Evolutionary conservation across 2,888 invertebrate genomes (phyloP), one percentile per base, ranked within the genome.

Genomic region (Spilarctia lutea): DNA sequence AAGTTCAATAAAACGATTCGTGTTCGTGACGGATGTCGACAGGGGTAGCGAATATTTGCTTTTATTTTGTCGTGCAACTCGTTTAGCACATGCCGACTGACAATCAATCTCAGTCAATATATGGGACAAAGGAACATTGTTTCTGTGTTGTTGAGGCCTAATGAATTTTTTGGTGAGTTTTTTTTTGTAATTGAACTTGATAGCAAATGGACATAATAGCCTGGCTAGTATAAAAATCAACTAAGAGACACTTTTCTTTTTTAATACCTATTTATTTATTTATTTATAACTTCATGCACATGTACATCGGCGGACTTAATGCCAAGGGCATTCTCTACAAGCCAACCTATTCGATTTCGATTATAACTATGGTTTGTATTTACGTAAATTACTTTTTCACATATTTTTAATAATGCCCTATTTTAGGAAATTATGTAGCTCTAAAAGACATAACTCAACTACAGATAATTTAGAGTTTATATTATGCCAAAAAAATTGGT

Each of bases 61-160:
- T 93, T 94, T 94, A 93, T 94, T 94, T 94, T 89, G 87, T 89
- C 90, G 83, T 85, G 88, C 92, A 92, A 93, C 92, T 93, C 94
- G 94, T 94, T 94, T 93, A 93, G 92, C 92, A 91, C 92, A 92
- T 92, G 92, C 92, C 92, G 91, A 89, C 93, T 94, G 95, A 94
- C 94, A 93, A 94, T 95, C 95, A 94, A 93, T 94, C 94, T 92
- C 93, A 92, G 94, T 94, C 94, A 94, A 94, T 94, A 94, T 92
- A 89, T 92, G 88, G 91, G 90, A 94, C 93, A 93, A 93, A 94
- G 94, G 93, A 89, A 87, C 89, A 90, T 91, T 92, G 93, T 93
- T 90, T 91, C 91, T 89, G 87, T 91, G 88, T 89, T 90, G 90
- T 89, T 88, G 86, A 86, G 88, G 87, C 88, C 89, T 93, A 94